phyloP scores from a whole-genome alignment of 2,797 vertebrate species.

The Oreortyx pictus region DNA sequence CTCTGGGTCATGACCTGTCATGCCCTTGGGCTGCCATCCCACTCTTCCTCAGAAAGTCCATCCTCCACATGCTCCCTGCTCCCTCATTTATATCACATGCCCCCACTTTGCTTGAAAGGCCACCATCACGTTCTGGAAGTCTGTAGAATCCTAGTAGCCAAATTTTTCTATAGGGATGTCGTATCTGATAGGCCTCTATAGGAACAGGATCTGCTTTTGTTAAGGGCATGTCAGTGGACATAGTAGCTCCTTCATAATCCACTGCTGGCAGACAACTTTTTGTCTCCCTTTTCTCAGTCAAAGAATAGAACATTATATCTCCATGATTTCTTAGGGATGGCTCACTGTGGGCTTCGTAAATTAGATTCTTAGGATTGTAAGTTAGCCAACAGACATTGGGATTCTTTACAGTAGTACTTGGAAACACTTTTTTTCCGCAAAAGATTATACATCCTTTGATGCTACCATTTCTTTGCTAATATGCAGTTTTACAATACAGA shows the following conservation, averaged over 20 bases:
- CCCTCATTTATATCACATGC: rapidly evolving
- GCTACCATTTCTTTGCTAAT: background rate
- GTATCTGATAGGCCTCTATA: background rate
- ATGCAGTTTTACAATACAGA: background rate
- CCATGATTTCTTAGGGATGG: background rate
- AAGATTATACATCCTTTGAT: background rate
- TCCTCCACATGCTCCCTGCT: background rate
- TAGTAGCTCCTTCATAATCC: background rate
- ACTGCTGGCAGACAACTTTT: background rate
- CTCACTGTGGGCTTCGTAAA: rapidly evolving
- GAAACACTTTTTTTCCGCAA: background rate
- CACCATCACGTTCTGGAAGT: background rate
- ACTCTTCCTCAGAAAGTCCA: background rate
- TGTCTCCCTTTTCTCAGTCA: background rate
- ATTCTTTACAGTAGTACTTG: background rate
- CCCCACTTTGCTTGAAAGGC: background rate
- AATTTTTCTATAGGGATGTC: background rate
- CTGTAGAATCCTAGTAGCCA: rapidly evolving
- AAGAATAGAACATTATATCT: background rate
- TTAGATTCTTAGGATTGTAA: background rate
- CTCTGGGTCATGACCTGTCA: background rate
- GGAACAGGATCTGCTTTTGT: background rate
- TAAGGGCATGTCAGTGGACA: background rate
- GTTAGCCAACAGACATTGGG: background rate
- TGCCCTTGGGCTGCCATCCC: background rate